Conservation (phyloP, 2,888 invertebrate genomes). For the Tinea trinotella region DNA sequence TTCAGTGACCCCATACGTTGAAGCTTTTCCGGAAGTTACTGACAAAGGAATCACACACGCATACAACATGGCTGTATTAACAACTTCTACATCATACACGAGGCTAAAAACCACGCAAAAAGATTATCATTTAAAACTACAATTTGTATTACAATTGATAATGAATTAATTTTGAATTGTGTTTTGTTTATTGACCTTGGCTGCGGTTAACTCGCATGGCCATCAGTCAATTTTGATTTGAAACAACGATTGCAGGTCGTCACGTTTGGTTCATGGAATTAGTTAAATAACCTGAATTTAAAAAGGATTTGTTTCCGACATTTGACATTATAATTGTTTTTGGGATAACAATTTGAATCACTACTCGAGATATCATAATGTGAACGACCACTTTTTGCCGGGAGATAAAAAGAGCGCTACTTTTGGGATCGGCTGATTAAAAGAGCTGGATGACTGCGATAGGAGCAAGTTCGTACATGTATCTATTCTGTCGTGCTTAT, state of each 20-base stretch:
- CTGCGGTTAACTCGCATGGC: conserved; percentile 45
- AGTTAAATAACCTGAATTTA: conserved; percentile 38
- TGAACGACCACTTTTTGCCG: not conserved
- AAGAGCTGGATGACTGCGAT: no score
- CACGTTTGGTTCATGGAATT: conserved; percentile 59
- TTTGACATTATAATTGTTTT: conserved; percentile 25
- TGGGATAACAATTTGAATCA: not conserved
- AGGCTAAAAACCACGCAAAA: not conserved
- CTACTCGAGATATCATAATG: not conserved
- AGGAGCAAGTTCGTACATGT: no score
- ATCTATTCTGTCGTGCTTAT: no score
- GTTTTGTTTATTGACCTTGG: conserved; percentile 55
- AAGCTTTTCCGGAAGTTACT: conserved; percentile 56
- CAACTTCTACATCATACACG: not conserved
- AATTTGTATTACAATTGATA: conserved; percentile 28
- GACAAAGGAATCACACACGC: conserved; percentile 41
- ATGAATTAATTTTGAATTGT: conserved; percentile 53
- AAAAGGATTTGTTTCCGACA: conserved; percentile 35
- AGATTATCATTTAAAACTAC: conserved; percentile 19
- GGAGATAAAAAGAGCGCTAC: no score
- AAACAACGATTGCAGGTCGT: conserved; percentile 49
- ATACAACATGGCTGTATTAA: conserved; percentile 35
- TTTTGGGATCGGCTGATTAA: no score
- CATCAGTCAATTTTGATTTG: conserved; percentile 51
- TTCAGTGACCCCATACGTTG: conserved; percentile 51